These are phyloP conservation scores for Brienomyrus longianalis DNA, from an alignment of 2,113 vertebrate genomes.

Conservation along the genomic window DNA sequence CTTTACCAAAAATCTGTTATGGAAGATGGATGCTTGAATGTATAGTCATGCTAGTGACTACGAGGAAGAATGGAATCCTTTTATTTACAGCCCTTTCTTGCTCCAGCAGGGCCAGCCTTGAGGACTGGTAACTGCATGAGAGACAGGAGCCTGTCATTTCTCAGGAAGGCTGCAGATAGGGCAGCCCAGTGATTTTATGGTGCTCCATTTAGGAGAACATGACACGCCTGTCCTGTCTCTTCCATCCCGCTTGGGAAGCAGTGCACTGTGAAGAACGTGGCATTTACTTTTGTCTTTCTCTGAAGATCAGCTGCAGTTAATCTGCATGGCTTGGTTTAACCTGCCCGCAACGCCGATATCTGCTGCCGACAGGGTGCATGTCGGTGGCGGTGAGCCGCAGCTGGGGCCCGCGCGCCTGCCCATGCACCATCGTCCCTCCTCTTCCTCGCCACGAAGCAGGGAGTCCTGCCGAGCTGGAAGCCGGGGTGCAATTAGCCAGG, in stretches of 20 bases:
- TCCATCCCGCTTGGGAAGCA: not conserved
- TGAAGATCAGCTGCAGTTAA: not conserved
- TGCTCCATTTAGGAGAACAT: not conserved
- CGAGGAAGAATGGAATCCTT: not conserved
- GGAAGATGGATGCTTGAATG: not conserved
- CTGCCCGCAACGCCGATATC: not conserved
- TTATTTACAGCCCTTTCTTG: not conserved
- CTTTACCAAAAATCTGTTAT: not conserved
- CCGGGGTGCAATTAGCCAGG: slow-evolving; percentile 54
- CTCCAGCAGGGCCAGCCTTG: not conserved
- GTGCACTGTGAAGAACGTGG: not conserved
- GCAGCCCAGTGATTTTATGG: not conserved
- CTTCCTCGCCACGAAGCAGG: slow-evolving; percentile 20
- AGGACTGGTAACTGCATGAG: not conserved
- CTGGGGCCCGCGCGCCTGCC: not conserved
- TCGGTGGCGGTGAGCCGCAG: too few species aligned
- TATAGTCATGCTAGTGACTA: not conserved
- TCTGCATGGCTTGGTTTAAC: not conserved
- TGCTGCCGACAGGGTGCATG: not conserved
- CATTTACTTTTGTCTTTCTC: not conserved
- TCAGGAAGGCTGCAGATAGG: not conserved
- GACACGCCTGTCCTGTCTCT: not conserved
- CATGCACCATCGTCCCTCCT: not conserved
- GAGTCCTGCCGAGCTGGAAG: slow-evolving; percentile 34
- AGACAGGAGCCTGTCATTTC: not conserved